phyloP scores from a whole-genome alignment of 2,888 invertebrate species.

The Lithophane ornitopus region DNA sequence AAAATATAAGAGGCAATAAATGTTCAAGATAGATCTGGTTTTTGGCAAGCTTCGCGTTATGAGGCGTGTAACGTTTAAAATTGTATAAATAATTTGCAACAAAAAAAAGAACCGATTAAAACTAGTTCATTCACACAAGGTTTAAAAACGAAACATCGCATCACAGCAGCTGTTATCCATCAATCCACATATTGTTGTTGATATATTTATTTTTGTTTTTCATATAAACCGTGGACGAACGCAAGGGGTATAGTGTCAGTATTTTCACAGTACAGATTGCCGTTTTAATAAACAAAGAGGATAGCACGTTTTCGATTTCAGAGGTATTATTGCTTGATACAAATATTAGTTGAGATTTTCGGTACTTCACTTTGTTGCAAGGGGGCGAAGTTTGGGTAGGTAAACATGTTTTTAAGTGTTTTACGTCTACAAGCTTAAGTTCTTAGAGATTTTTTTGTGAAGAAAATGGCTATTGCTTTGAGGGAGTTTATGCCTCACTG shows the following conservation, averaged over 20 bases:
- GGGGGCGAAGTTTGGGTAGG: neutral
- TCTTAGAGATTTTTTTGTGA: neutral
- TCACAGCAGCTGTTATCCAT: conserved; percentile 9
- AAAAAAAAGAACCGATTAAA: neutral
- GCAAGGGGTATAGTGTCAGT: conserved; percentile 21
- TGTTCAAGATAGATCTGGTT: too few relatives aligned
- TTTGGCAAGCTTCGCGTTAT: too few relatives aligned
- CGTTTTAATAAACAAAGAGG: conserved; percentile 53
- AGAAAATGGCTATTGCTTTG: too few relatives aligned
- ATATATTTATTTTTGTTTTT: conserved; percentile 27
- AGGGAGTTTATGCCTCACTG: too few relatives aligned
- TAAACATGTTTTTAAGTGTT: conserved; percentile 30
- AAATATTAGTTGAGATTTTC: conserved; percentile 55
- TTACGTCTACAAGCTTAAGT: conserved; percentile 5
- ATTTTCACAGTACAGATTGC: conserved; percentile 39
- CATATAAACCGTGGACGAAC: conserved; percentile 23
- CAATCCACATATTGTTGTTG: conserved; percentile 23
- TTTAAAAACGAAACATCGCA: conserved; percentile 19
- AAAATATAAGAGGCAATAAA: too few relatives aligned
- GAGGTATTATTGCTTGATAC: conserved; percentile 39
- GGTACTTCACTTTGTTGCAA: conserved; percentile 11
- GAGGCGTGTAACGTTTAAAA: too few relatives aligned
- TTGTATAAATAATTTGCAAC: neutral
- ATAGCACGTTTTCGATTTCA: conserved; percentile 59
- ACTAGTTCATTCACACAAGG: neutral